These are phyloP conservation scores for Agriopis marginaria DNA, from an alignment of 2,888 invertebrate genomes.

Conservation along the genomic window DNA sequence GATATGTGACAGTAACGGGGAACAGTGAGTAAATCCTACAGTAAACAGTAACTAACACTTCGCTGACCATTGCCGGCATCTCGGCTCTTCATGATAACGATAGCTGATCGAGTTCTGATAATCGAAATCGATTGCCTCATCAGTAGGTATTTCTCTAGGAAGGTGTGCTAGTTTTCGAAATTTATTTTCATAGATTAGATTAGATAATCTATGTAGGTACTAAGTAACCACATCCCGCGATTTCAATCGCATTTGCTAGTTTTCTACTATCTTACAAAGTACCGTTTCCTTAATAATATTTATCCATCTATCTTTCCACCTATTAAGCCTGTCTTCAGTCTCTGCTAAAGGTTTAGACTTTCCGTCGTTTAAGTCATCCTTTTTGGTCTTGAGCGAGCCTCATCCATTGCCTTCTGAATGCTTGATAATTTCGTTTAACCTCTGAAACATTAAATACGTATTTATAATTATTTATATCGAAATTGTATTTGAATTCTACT, in stretches of 20 bases:
- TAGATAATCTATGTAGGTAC: background rate
- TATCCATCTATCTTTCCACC: too few species aligned
- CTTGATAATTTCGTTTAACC: too few species aligned
- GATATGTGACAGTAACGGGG: background rate
- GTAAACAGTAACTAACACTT: background rate
- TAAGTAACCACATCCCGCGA: too few species aligned
- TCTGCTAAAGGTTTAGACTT: too few species aligned
- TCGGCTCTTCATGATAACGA: conserved; percentile 24
- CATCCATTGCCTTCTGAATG: too few species aligned
- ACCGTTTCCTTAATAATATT: too few species aligned
- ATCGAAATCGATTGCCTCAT: conserved; percentile 19
- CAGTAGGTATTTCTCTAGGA: conserved; percentile 11
- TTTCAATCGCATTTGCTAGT: too few species aligned
- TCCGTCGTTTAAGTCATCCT: too few species aligned
- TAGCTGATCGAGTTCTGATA: conserved; percentile 18
- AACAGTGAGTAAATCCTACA: background rate
- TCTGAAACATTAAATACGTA: too few species aligned
- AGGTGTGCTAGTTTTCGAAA: conserved; percentile 21
- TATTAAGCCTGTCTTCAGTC: too few species aligned
- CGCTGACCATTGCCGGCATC: conserved; percentile 21
- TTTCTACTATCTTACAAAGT: too few species aligned
- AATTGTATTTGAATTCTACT: background rate
- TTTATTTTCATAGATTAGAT: conserved; percentile 17
- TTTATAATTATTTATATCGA: background rate
- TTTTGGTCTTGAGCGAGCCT: too few species aligned